Evolutionary conservation across 2,888 invertebrate genomes (phyloP).

Genomic region (Eumerus sabulonum): DNA sequence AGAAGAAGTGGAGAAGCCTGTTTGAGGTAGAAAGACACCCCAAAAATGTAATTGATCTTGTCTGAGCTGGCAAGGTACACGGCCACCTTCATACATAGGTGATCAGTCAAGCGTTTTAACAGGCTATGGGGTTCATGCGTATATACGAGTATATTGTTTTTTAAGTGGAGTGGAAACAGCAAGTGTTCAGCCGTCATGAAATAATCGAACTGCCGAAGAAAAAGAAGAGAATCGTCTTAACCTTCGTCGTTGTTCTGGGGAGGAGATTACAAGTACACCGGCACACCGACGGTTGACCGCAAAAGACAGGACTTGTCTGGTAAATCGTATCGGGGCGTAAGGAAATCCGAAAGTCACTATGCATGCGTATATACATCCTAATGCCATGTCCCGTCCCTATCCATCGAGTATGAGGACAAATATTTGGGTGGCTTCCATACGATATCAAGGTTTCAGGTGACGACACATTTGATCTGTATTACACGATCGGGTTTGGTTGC

Average conservation of each 20-base stretch:
- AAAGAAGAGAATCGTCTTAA: too few species aligned
- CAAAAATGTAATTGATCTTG: slow-evolving; percentile 61
- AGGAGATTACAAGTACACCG: slow-evolving; percentile 54
- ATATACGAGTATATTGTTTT: slow-evolving; percentile 34
- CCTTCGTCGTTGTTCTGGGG: slow-evolving; percentile 41
- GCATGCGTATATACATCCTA: slow-evolving; percentile 54
- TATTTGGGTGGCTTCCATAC: slow-evolving; percentile 67
- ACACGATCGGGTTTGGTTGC: slow-evolving; percentile 46
- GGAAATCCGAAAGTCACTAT: slow-evolving; percentile 63
- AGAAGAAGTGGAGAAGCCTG: slow-evolving; percentile 40
- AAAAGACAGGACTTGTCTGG: slow-evolving; percentile 63
- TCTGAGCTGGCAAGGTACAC: slow-evolving; percentile 44
- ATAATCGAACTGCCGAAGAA: slow-evolving; percentile 57
- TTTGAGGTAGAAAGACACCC: slow-evolving; percentile 58
- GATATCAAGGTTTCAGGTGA: slow-evolving; percentile 65
- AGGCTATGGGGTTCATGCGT: slow-evolving; percentile 57
- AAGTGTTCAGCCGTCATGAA: slow-evolving; percentile 26
- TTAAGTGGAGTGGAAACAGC: too few species aligned
- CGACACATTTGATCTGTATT: slow-evolving; percentile 65
- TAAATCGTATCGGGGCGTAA: slow-evolving; percentile 55
- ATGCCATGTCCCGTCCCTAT: slow-evolving; percentile 39
- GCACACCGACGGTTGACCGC: slow-evolving; percentile 34
- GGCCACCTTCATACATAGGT: too few species aligned
- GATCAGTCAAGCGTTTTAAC: slow-evolving; percentile 62
- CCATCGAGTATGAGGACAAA: slow-evolving; percentile 40